Base-by-base conservation (phyloP, 2,797 vertebrate genomes). In the Enteromius argenteus region DNA sequence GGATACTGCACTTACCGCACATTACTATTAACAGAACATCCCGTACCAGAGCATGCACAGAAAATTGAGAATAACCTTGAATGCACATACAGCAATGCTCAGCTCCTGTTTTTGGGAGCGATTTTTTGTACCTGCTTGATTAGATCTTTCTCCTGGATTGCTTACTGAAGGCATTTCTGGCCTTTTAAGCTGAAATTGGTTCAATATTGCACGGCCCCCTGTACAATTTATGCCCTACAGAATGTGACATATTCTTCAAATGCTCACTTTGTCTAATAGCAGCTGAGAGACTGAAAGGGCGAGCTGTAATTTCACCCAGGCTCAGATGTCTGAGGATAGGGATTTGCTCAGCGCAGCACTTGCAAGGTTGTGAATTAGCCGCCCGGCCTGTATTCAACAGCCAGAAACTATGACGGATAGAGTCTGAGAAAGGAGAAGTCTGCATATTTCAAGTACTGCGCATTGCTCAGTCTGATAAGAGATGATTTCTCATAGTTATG, bases 261-360 rank as follows among this genome's bases (percentile, higher is more conserved):
- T 4, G 9, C 75, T 79, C 39, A 58, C 64, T 35, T 77, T 69
- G 49, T 78, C 46, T 84, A 68, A 69, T 60, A 60, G 78, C 30
- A 67, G 27, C 21, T 85, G 74, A 39, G 49, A 49, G 64, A 77
- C 58, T 62, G 60, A 78, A 44, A 72, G 44, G 42, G 51, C n/a
- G 11, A 73, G 83, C 76, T 80, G 77, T 73, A 74, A 80, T 84
- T 79, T 84, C 30, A 67, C n/a, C 77, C 76, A 30, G 27, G 19
- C 82, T 79, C 74, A 58, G 39, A 79, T 79, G 83, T 71, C 83
- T 71, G 67, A 62, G 44, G 75, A 79, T 30, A 79, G 67, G 23
- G 68, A 80, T 85, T 67, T 74, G 78, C 69, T 27, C 62, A 51
- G 30, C 58, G 30, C 80, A 82, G 71, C 64, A 69, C 53, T 81